Conservation (phyloP, 35 echinoderm and acorn worm genomes). For the Heliocidaris erythrogramma region DNA sequence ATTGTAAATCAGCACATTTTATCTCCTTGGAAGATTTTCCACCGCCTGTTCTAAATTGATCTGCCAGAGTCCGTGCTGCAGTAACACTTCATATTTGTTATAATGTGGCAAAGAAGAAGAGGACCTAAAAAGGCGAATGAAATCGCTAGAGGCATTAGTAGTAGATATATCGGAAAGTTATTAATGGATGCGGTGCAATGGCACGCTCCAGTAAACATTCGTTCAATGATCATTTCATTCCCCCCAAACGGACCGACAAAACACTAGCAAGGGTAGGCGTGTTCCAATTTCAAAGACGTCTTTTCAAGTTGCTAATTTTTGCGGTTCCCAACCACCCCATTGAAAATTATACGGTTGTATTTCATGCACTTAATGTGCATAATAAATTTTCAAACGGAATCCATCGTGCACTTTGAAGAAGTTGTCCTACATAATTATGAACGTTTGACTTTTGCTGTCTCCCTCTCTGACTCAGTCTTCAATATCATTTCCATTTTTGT, state of each 20-base stretch:
- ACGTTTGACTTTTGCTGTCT: too few relatives aligned
- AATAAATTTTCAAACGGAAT: too few relatives aligned
- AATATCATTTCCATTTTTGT: too few relatives aligned
- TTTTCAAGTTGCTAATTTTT: neutral
- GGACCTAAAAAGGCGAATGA: neutral
- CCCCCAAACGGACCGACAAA: neutral
- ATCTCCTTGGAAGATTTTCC: neutral
- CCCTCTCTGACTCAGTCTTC: too few relatives aligned
- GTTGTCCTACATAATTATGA: too few relatives aligned
- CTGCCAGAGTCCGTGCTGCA: neutral
- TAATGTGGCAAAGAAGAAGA: neutral
- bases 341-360: too few relatives aligned
- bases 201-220: neutral
- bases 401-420: too few relatives aligned
- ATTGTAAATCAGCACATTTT: neutral
- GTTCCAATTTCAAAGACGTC: neutral
- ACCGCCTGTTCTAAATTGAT: neutral
- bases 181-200: neutral
- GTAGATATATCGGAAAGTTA: neutral
- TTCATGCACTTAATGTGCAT: too few relatives aligned
- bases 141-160: neutral
- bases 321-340: neutral
- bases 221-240: neutral
- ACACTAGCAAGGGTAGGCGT: neutral
- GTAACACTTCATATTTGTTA: neutral